Evolutionary conservation across 2,113 vertebrate genomes (phyloP).

Genomic region (Columba livia): DNA sequence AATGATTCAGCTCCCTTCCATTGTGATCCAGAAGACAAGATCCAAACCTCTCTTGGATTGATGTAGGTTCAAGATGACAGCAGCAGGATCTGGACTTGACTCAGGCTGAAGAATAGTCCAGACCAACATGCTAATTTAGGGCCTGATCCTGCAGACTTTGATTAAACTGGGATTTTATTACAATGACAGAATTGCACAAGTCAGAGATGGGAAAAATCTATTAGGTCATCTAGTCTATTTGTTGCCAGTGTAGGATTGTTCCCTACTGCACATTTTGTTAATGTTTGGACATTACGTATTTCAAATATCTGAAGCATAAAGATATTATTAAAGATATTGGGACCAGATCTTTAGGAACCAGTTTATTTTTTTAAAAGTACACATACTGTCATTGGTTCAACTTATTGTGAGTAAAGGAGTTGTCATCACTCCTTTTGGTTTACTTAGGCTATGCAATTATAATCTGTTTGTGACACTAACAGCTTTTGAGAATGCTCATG

Average conservation of each 20-base stretch:
- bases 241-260: conserved; percentile 28
- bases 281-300: not conserved
- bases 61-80: conserved; percentile 33
- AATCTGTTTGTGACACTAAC: conserved; percentile 17
- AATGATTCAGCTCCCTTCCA: not conserved
- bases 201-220: conserved; percentile 2
- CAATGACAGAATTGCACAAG: conserved; percentile 39
- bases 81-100: conserved; percentile 11
- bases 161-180: conserved; percentile 44
- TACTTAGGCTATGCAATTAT: not conserved
- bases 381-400: not conserved
- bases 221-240: conserved; percentile 34
- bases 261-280: not conserved
- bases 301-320: not conserved
- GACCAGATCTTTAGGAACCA: not conserved
- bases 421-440: not conserved
- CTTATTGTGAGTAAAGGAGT: not conserved
- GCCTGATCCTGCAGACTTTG: conserved; percentile 20
- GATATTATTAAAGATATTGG: not conserved
- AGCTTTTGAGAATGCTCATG: not conserved
- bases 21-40: not conserved
- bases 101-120: not conserved
- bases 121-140: conserved; percentile 28
- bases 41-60: not conserved
- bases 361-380: not conserved